Evolutionary conservation across 2,113 vertebrate species (phyloP), one percentile per base, ranked within the genome.

Genomic region (Etheostoma cragini): DNA sequence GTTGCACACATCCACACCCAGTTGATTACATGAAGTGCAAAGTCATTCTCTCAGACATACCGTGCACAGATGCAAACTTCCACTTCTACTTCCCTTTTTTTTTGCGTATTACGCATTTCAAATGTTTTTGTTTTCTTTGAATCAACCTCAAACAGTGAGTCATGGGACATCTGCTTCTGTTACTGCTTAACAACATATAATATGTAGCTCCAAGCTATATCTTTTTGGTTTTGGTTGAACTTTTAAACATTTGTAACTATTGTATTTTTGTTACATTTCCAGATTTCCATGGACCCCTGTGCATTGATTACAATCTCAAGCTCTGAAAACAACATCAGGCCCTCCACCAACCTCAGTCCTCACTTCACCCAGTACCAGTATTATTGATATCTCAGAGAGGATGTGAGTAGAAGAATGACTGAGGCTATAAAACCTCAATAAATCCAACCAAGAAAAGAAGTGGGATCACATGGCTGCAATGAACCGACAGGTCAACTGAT

Each of bases 401-500:
- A 92, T 92, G 90, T 91, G 79, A 91, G 38, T 47, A 49, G 50
- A 58, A 49, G 26, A n/a, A 19, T 26, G 45, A 56, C 67, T n/a
- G 73, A 79, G 65, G 75, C 78, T 22, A 70, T 47, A 76, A 49
- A 73, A 57, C 52, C 76, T 33, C 38, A 47, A 81, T 21, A 81
- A 77, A 46, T 66, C 53, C 60, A 67, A 60, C 35, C 35, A 26
- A 74, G 35, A 53, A 22, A 50, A 56, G 52, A 85, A 74, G 30
- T n/a, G 33, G 65, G n/a, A 73, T 57, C 84, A 47, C 78, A 26
- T 60, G 80, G 72, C 60, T 78, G 89, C 72, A 76, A 88, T 92
- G 92, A 90, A 89, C 85, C 74, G 81, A 88, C 58, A 3, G 78
- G 81, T 88, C 89, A 87, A 66, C 86, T 85, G 87, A 91, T 83